phyloP scores from a whole-genome alignment of 2,113 vertebrate species.

The Hiodon alosoides region DNA sequence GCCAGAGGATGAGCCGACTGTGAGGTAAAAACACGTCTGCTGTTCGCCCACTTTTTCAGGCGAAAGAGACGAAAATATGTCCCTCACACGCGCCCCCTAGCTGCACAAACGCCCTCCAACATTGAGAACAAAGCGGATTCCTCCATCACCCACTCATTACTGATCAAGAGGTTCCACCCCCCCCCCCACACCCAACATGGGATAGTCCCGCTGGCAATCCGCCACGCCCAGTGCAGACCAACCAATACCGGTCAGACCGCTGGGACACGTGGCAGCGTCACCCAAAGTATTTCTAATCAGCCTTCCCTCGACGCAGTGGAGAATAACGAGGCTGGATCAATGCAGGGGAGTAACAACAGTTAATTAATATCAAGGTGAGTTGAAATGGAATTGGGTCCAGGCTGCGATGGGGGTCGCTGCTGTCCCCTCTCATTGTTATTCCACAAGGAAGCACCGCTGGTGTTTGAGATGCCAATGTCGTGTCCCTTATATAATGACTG shows the following conservation, averaged over 20 bases:
- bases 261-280: constrained; percentile 3
- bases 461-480: constrained; percentile 55
- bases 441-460: constrained; percentile 49
- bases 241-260: neutral
- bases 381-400: constrained; percentile 36
- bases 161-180: no score
- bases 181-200: no score
- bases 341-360: constrained; percentile 30
- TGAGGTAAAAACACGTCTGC: neutral
- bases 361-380: constrained; percentile 46
- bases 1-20: neutral
- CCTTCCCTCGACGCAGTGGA: constrained; percentile 28
- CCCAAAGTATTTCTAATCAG: constrained; percentile 34
- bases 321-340: constrained; percentile 38
- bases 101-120: no score
- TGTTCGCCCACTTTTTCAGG: neutral
- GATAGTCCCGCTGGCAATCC: no score
- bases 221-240: neutral
- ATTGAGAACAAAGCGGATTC: neutral
- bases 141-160: neutral
- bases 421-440: constrained; percentile 55
- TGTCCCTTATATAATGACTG: constrained; percentile 57
- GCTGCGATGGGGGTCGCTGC: constrained; percentile 31
- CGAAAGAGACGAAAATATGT: neutral
- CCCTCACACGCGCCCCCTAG: no score